Base-by-base conservation (phyloP, 1,140 invertebrate species). In the Acromyrmex charruanus region DNA sequence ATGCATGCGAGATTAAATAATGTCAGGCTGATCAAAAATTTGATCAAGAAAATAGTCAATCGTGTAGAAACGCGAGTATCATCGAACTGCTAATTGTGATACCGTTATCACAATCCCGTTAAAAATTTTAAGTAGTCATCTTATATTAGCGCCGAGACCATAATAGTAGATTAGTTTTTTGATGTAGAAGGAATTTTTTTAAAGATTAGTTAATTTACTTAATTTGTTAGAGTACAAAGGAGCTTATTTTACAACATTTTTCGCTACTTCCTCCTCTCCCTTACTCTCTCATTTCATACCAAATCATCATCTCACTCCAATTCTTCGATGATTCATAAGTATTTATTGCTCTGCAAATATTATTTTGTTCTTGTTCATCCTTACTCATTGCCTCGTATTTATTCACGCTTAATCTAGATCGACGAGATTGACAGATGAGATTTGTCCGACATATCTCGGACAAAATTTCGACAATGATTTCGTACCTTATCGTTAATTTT, bases 361-460 rank as follows among this genome's bases (percentile, higher is more conserved):
- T 51, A 59, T 12, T 82, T 31, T 49, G 3, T 12, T 39, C 21
- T 51, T 9, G 25, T 61, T 21, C 14, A n/a, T 2, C 31, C 16
- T 68, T 31, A 0, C 25, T 39, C 25, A 25, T 25, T 0, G 25
- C 25, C 25, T 25, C 14, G 28, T 90, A 89, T 82, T 87, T 90
- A 90, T 89, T 86, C 72, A 31, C 77, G 63, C 25, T 72, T 88
- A 80, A 49, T 89, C 25, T 80, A 77, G 51, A 49, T 61, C 39
- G 31, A 16, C 51, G 65, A 81, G 14, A 80, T 81, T 49, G 80
- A 31, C 80, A 39, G 3, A 3, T 2, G 28, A 31, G 28, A 31
- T 31, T 31, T 2, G 28, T 31, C 28, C 28, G 28, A 31, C 0
- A 2, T 31, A 31, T 31, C 28, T 31, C 18, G 12, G 55, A 35